A percentile compares a stretch with the other conserved stretches of the same genome.
Evolutionary conservation across 1,140 invertebrate species (phyloP).

Genomic region (Varroa destructor): DNA sequence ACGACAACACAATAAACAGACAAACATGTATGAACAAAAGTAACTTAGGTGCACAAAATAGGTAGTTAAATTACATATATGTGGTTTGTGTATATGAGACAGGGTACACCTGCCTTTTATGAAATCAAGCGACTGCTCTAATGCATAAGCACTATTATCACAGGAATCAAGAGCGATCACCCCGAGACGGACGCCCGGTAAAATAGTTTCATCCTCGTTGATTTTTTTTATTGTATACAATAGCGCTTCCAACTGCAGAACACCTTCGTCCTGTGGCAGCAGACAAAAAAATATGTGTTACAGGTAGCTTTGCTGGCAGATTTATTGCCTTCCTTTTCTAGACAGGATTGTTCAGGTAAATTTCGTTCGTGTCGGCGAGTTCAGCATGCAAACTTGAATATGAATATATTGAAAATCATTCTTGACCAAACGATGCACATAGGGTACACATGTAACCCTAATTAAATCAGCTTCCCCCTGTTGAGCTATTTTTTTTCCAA

Average conservation of each 20-base stretch:
- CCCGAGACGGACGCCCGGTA: slow-evolving; percentile 46
- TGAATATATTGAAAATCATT: background rate
- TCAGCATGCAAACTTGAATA: background rate
- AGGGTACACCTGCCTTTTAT: slow-evolving; percentile 43
- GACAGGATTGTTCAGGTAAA: background rate
- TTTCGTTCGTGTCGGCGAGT: too few relatives aligned
- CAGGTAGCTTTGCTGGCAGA: too few relatives aligned
- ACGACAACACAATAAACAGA: too few relatives aligned
- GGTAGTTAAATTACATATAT: too few relatives aligned
- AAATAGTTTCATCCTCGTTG: slow-evolving; percentile 42
- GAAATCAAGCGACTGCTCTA: slow-evolving; percentile 47
- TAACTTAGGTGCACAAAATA: too few relatives aligned
- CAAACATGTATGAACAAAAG: too few relatives aligned
- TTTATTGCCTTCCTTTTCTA: background rate
- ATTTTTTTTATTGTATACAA: slow-evolving; percentile 46
- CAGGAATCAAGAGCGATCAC: slow-evolving; percentile 47
- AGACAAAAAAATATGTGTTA: slow-evolving; percentile 8
- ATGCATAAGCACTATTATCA: slow-evolving; percentile 44
- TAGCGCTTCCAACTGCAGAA: slow-evolving; percentile 48
- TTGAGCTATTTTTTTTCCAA: too few relatives aligned
- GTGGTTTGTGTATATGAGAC: background rate
- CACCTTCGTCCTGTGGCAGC: slow-evolving; percentile 41
- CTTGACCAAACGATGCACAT: too few relatives aligned
- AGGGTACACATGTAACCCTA: too few relatives aligned
- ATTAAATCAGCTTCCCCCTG: too few relatives aligned